phyloP scores from a whole-genome alignment of 2,888 invertebrate species.

The Dynastes maya region DNA sequence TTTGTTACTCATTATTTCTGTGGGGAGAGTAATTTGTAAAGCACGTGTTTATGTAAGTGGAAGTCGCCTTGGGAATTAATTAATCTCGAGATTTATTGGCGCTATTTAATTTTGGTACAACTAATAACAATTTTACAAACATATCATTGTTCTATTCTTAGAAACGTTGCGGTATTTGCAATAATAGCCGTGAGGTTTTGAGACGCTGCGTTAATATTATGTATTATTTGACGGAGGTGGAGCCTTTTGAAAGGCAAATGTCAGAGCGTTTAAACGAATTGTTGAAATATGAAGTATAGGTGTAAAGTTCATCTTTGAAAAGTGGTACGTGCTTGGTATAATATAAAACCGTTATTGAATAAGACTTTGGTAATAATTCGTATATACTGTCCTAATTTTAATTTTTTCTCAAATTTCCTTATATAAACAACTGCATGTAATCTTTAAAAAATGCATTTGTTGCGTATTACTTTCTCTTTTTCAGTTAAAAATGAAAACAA shows the following conservation, averaged over 20 bases:
- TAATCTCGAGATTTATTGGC: neutral
- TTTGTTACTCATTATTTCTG: slow-evolving; percentile 1
- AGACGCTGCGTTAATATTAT: neutral
- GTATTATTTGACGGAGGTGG: slow-evolving; percentile 5
- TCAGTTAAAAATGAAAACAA: neutral
- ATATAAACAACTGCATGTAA: too few species aligned
- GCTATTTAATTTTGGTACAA: slow-evolving; percentile 9
- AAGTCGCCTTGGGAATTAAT: slow-evolving; percentile 10
- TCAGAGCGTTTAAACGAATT: slow-evolving; percentile 1
- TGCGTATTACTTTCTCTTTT: neutral
- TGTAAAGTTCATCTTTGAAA: slow-evolving; percentile 6
- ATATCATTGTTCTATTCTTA: slow-evolving; percentile 17
- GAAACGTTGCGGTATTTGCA: neutral
- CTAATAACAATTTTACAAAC: neutral
- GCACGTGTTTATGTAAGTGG: neutral
- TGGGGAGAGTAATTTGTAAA: neutral
- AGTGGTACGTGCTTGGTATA: neutral
- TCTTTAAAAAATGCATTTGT: too few species aligned
- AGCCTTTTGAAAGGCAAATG: neutral
- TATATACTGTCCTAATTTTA: too few species aligned
- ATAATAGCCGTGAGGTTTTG: too few species aligned
- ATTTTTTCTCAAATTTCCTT: too few species aligned
- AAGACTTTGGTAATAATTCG: too few species aligned
- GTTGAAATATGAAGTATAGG: neutral
- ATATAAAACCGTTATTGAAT: too few species aligned